phyloP scores from a whole-genome alignment of 1,140 invertebrate genomes.

The Bombus ignitus region DNA sequence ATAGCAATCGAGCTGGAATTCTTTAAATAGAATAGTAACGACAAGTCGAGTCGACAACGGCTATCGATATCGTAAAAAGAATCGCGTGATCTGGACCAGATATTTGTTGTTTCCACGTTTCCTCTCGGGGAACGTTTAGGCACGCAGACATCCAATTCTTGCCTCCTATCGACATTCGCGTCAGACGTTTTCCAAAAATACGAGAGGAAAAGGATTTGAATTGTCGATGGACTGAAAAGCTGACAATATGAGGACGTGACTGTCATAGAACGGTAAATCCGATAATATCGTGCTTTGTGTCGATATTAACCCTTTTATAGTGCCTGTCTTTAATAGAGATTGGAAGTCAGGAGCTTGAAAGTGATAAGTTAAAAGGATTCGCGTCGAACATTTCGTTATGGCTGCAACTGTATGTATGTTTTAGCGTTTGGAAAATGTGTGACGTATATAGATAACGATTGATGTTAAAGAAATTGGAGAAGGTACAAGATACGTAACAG shows the following conservation, averaged over 20 bases:
- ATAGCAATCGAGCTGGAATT: background rate
- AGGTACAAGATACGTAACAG: background rate
- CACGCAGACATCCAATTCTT: slow-evolving; percentile 17
- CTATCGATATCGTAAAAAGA: slow-evolving; percentile 3
- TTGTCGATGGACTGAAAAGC: background rate
- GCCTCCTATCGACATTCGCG: slow-evolving; percentile 27
- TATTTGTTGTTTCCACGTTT: slow-evolving; percentile 8
- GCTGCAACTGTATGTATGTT: background rate
- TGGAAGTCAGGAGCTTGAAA: background rate
- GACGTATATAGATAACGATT: too few species aligned
- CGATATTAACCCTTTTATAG: slow-evolving; percentile 39
- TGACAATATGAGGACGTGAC: slow-evolving; percentile 27
- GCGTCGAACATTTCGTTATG: background rate
- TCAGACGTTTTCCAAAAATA: background rate
- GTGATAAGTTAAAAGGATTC: background rate
- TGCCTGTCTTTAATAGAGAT: background rate
- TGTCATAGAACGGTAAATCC: slow-evolving; percentile 1
- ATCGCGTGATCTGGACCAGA: background rate
- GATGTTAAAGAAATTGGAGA: background rate
- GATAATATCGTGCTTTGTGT: slow-evolving; percentile 25
- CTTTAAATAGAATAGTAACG: background rate
- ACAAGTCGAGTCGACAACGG: background rate
- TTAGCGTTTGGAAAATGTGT: background rate
- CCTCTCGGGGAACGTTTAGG: slow-evolving; percentile 4
- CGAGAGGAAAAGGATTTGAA: slow-evolving; percentile 6